Evolutionary conservation across 2,888 invertebrate species (phyloP).

Genomic region (Cataglyphis livida): DNA sequence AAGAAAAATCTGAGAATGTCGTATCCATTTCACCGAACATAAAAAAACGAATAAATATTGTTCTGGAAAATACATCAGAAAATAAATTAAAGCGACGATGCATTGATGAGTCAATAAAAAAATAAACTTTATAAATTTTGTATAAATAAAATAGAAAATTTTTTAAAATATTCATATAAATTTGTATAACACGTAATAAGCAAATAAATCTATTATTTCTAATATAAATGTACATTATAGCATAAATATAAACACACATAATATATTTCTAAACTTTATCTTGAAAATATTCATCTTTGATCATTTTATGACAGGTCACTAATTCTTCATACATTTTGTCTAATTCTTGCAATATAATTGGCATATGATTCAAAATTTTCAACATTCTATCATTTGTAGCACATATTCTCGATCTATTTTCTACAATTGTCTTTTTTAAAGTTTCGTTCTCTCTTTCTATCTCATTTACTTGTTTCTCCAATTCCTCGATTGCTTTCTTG

Average conservation of each 20-base stretch:
- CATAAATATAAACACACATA: not conserved
- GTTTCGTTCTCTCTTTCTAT: conserved; percentile 77
- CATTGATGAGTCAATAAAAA: not conserved
- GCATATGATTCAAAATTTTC: conserved; percentile 54
- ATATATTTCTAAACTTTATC: not conserved
- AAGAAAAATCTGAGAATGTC: conserved; percentile 39
- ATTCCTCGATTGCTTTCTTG: conserved; percentile 68
- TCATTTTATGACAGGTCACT: conserved; percentile 51
- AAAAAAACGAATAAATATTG: conserved; percentile 37
- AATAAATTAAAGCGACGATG: conserved; percentile 1
- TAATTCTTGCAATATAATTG: conserved; percentile 61
- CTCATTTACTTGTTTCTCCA: conserved; percentile 70
- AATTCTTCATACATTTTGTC: conserved; percentile 65
- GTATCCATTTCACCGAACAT: conserved; percentile 38
- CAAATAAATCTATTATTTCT: not conserved
- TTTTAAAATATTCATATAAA: conserved; percentile 12
- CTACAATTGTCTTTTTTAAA: conserved; percentile 69
- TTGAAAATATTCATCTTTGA: conserved; percentile 42
- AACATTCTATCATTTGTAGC: conserved; percentile 62
- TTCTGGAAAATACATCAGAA: conserved; percentile 32
- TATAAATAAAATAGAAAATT: conserved; percentile 9
- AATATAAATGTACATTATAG: conserved; percentile 16
- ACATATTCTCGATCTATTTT: conserved; percentile 66
- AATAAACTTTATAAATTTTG: not conserved
- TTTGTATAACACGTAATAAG: not conserved